Percentiles rank a stretch among this genome's conserved stretches.
phyloP scores from a whole-genome alignment of 2,797 vertebrate species.

The Odontamblyopus lacepedii region DNA sequence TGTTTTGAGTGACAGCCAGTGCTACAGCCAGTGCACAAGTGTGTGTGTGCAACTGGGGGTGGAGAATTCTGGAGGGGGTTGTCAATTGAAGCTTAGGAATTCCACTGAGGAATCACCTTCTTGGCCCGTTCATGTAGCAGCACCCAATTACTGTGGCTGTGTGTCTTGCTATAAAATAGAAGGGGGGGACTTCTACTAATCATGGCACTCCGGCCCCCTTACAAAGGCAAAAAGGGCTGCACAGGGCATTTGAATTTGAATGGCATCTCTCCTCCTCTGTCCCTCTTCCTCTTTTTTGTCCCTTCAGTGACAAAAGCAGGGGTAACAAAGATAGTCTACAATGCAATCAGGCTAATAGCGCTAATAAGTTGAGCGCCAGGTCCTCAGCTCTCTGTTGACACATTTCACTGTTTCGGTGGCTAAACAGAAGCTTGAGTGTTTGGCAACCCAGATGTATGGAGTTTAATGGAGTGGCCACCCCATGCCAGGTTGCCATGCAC shows the following conservation, averaged over 20 bases:
- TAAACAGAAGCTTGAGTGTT: constrained; percentile 80
- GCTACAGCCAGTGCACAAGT: constrained; percentile 40
- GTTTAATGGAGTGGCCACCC: constrained; percentile 71
- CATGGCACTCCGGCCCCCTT: constrained; percentile 69
- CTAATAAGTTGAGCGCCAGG: constrained; percentile 80
- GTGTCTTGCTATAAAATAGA: constrained; percentile 61
- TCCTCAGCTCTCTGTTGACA: constrained; percentile 76
- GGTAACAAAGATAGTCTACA: constrained; percentile 74
- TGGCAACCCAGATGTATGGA: constrained; percentile 69
- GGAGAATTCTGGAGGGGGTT: constrained; percentile 23
- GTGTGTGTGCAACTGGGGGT: constrained; percentile 28
- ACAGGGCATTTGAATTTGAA: constrained; percentile 79
- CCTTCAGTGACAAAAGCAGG: constrained; percentile 66
- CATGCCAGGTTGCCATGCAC: constrained; percentile 70
- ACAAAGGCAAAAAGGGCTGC: constrained; percentile 72
- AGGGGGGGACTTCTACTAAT: constrained; percentile 74
- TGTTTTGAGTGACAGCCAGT: constrained; percentile 74
- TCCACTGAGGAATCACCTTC: constrained; percentile 75
- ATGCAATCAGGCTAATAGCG: constrained; percentile 80
- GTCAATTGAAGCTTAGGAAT: constrained; percentile 64
- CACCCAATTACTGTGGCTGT: constrained; percentile 71
- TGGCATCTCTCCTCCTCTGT: constrained; percentile 55
- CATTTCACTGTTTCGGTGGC: constrained; percentile 77
- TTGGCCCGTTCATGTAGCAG: constrained; percentile 65
- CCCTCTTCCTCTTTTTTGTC: constrained; percentile 41